phyloP scores from a whole-genome alignment of 2,113 vertebrate genomes.

The Rhinopomastus cyanomelas region DNA sequence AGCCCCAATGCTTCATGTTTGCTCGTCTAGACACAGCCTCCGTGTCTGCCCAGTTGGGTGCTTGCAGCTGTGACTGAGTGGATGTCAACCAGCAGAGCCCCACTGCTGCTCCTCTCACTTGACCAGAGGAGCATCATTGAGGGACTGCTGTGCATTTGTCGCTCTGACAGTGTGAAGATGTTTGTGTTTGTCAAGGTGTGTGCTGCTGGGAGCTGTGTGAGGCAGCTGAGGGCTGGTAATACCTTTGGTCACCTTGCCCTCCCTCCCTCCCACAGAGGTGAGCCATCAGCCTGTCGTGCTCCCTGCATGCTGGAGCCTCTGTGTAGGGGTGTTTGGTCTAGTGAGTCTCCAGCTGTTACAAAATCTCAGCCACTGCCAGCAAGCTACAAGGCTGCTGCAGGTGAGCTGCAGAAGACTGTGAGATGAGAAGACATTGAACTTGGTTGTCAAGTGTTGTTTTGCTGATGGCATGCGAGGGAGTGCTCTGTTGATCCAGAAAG shows the following conservation, averaged over 20 bases:
- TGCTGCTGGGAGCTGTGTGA: background rate
- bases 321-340: background rate
- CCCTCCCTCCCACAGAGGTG: background rate
- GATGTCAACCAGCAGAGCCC: background rate
- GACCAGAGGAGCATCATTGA: background rate
- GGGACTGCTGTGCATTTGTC: background rate
- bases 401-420: background rate
- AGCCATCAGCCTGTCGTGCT: fast-evolving
- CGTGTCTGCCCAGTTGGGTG: background rate
- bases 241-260: background rate
- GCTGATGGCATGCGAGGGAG: background rate
- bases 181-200: background rate
- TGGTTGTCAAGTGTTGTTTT: background rate
- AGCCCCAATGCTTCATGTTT: background rate
- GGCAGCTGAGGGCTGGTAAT: background rate
- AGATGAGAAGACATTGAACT: background rate
- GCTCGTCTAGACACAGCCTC: background rate
- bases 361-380: background rate
- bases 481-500: background rate
- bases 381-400: background rate
- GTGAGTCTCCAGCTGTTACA: background rate
- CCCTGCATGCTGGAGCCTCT: background rate
- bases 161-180: background rate
- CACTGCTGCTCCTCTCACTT: background rate
- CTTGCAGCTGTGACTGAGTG: background rate